Evolutionary conservation across 1,140 invertebrate genomes (phyloP), one percentile per base, ranked within the genome.

Genomic region (Drosophila persimilis): DNA sequence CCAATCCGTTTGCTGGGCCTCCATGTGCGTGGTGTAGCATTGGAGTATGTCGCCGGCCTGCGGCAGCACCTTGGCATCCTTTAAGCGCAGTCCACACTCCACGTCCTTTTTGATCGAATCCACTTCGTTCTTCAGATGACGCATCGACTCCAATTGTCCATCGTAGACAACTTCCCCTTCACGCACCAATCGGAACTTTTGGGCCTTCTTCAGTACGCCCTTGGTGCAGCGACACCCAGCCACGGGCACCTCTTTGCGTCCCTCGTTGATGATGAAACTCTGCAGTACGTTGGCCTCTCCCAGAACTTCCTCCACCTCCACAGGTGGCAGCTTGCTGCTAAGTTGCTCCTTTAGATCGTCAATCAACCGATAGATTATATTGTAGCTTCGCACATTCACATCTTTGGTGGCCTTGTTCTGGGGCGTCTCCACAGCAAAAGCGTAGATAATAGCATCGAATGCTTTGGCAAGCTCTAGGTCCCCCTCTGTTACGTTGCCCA

Each of bases 291-390:
- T 95, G 2, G 97, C 98, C 93, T 98, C 95, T 4, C 98, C 97
- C 64, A 97, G 67, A 44, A 95, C 62, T 89, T 98, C 95, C 92
- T 99, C 97, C 17, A 94, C 93, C 62, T 95, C 93, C 47, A 94
- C 84, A 17, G 91, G 69, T 1, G 97, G 97, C 75, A 99, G 92
- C 80, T 93, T 92, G n/a, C 90, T 92, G 75, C 93, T 95, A 17
- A 99, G 94, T 91, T 97, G 95, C 52, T 94, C 92, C 89, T 97
- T 97, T 0, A 99, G 83, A 92, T 98, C 95, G 89, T 99, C 97
- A 8, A 99, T 94, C 44, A 99, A 92, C 78, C 96, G 95, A 92
- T 99, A 99, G 72, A 99, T 99, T 8, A 99, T 94, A 92, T 98
- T 98, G 90, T 95, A 94, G 41, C 93, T 74, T 78, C 94, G 94